Base-by-base conservation (phyloP, 2,888 invertebrate genomes). In the Allygus modestus region DNA sequence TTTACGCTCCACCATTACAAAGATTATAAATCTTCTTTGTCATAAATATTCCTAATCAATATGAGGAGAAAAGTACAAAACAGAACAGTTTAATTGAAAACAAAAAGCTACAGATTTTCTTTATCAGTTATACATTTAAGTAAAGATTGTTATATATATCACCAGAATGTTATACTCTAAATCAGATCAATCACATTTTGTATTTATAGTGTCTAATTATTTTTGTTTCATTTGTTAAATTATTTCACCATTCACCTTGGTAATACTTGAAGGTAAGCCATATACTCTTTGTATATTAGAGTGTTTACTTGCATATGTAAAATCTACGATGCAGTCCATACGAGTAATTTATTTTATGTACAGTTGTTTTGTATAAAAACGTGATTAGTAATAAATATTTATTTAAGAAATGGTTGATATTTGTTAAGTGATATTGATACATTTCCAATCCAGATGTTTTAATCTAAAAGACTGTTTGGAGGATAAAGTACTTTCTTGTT, bases 311-410 rank as follows among this genome's bases (percentile, higher is more conserved):
- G 17, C 9, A 46, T 46, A 2, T 46, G 46, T 46, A 15, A 17
- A 46, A 46, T 54, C 15, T 5, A 54, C 54, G 20, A 20, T 11
- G 17, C 46, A 11, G 28, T 28, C 15, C 12, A 31, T 65, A 28
- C 28, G 17, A 65, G 17, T 65, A 65, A 65, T 65, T 65, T 65
- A 65, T 28, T 65, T 65, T 28, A 4, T 65, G 65, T 65, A 65
- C 31, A 65, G 28, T 28, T 28, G 1, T 28, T 58, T 28, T 65
- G 65, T 65, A 31, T 58, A 65, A 28, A 65, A 28, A 28, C 20
- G 9, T 31, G 5, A 28, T 20, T 65, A 65, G 65, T 65, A 65
- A 26, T 65, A 65, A 65, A 26, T 65, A 65, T 65, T 65, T 65
- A 65, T 65, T 65, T 65, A 65, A 65, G 28, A 28, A 9, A 9